Evolutionary conservation across 1,140 invertebrate species (phyloP), one percentile per base, ranked within the genome.

Genomic region (Neodiprion fabricii): DNA sequence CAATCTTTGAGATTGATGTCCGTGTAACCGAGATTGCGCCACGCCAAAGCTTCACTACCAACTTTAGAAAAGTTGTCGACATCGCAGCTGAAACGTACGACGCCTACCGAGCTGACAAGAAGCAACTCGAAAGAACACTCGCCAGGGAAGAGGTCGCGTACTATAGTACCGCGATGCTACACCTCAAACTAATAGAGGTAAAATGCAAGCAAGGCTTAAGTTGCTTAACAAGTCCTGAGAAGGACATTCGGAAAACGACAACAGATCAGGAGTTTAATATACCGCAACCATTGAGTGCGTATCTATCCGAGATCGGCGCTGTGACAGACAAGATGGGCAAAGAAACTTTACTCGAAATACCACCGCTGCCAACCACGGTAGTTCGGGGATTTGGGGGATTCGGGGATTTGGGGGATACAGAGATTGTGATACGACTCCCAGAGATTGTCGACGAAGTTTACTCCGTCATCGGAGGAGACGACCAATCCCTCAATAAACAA

Each of bases 261-360:
- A 40, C 49, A 9, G 79, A 81, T 21, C 74, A 76, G 11, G 14
- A 71, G n/a, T 77, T 78, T 11, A 81, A 81, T 72, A 70, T 82
- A 7, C 79, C 80, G 47, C 80, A 81, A 69, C 80, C 80, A 7
- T 48, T 81, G 1, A 77, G 8, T 61, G 23, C 74, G 0, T 77
- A 73, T 14, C 49, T 81, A 17, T n/a, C 1, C 1, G 65, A 81
- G 72, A 82, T 81, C 11, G 80, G 79, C 9, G 70, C 48, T n/a
- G 72, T 75, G 23, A 75, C 47, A 28, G 80, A 81, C 71, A 76
- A 77, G 48, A 77, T 78, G 77, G 80, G 78, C 11, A 80, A 78
- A 72, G 17, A 21, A 21, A 21, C 17, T 21, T 21, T 21, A 21
- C 17, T 21, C 17, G 17, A 21, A 21, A 21, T 21, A 21, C 17